phyloP scores from a whole-genome alignment of 2,797 vertebrate genomes.

The Protosalanx chinensis region DNA sequence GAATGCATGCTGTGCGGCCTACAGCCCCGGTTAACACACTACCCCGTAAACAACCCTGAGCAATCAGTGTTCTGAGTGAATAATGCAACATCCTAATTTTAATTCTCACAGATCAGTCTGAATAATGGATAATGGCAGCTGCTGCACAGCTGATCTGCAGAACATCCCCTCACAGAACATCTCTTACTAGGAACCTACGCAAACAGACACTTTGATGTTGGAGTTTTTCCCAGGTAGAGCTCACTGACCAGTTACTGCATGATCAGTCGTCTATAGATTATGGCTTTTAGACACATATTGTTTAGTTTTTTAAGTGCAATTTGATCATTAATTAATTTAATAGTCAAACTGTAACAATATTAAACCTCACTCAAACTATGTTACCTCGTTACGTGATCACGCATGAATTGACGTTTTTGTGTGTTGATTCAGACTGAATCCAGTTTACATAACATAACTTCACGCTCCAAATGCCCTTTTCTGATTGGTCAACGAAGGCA shows the following conservation, averaged over 20 bases:
- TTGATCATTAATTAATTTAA: too few relatives aligned
- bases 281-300: too few relatives aligned
- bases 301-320: too few relatives aligned
- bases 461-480: conserved; percentile 60
- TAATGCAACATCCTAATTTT: neutral
- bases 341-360: too few relatives aligned
- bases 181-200: conserved; percentile 25
- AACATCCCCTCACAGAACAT: conserved; percentile 2
- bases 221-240: too few relatives aligned
- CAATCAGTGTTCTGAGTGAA: neutral
- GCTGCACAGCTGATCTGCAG: neutral
- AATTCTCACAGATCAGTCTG: neutral
- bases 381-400: too few relatives aligned
- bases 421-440: conserved; percentile 63
- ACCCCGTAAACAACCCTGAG: neutral
- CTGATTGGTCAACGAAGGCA: conserved; percentile 41
- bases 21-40: neutral
- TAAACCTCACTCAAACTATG: too few relatives aligned
- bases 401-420: neutral
- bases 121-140: neutral
- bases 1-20: neutral
- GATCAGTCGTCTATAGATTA: too few relatives aligned
- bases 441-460: conserved; percentile 70
- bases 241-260: too few relatives aligned
- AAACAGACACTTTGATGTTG: too few relatives aligned